These are phyloP conservation scores for Thelaira solivaga DNA, from an alignment of 2,888 invertebrate genomes.

Conservation along the genomic window DNA sequence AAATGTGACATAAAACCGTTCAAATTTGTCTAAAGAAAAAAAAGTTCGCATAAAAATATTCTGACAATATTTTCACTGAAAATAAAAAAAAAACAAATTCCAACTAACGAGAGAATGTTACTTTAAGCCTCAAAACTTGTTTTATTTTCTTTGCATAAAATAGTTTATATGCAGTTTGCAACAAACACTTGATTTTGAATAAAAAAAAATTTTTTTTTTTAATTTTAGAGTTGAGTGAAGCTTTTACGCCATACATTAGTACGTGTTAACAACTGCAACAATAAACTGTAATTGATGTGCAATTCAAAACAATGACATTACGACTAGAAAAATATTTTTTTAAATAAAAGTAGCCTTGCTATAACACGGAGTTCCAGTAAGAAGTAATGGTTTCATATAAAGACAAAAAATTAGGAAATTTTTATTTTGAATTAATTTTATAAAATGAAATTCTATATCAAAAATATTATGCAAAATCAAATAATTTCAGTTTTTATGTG, in stretches of 20 bases:
- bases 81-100: background rate
- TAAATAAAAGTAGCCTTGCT: too few species aligned
- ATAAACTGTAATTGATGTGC: slow-evolving; percentile 66
- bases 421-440: background rate
- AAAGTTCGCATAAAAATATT: background rate
- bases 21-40: slow-evolving; percentile 43
- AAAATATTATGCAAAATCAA: too few species aligned
- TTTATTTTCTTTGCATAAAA: slow-evolving; percentile 54
- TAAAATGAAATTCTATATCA: background rate
- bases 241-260: slow-evolving; percentile 60
- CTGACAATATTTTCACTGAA: background rate
- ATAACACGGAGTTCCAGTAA: too few species aligned
- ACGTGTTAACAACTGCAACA: slow-evolving; percentile 67
- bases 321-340: slow-evolving; percentile 13
- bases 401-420: too few species aligned
- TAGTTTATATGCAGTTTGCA: slow-evolving; percentile 19
- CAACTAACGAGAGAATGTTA: slow-evolving; percentile 40
- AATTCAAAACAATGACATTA: slow-evolving; percentile 61
- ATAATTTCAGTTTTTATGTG: too few species aligned
- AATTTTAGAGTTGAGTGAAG: slow-evolving; percentile 32
- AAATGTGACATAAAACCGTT: slow-evolving; percentile 61
- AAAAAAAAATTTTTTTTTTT: background rate
- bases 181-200: too few species aligned
- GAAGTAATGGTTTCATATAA: too few species aligned
- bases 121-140: slow-evolving; percentile 61